A percentile compares a stretch with the other conserved stretches of the same genome.
Evolutionary conservation across 2,113 vertebrate genomes (phyloP).

Genomic region (Marcusenius ussheri): DNA sequence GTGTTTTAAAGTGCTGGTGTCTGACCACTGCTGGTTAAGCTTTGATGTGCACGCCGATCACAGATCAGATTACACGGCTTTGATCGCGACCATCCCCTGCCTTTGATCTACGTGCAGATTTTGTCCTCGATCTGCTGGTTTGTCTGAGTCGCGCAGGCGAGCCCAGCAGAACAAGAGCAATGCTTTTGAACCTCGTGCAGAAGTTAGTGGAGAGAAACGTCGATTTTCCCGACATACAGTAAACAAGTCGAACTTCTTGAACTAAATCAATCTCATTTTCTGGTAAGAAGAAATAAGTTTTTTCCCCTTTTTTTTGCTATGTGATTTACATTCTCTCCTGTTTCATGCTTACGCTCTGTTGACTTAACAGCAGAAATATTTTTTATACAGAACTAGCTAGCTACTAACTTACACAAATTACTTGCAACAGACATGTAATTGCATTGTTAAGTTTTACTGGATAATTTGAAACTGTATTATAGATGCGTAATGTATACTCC

Average conservation of each 20-base stretch:
- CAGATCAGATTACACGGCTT: conserved; percentile 81
- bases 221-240: background rate
- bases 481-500: background rate
- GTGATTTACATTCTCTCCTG: background rate
- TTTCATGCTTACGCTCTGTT: background rate
- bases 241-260: background rate
- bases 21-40: conserved; percentile 34
- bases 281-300: conserved; percentile 6
- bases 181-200: conserved; percentile 44
- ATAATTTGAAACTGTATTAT: background rate
- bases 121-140: conserved; percentile 63
- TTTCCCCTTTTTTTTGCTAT: background rate
- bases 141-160: conserved; percentile 63
- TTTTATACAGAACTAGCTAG: background rate
- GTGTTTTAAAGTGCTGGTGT: conserved; percentile 22
- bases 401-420: background rate
- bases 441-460: background rate
- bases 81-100: conserved; percentile 65
- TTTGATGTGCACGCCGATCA: conserved; percentile 80
- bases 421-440: background rate
- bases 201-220: conserved; percentile 25
- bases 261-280: background rate
- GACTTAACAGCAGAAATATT: background rate
- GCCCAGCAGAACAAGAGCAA: conserved; percentile 33
- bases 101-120: conserved; percentile 78